Base-by-base conservation (phyloP, 1,140 invertebrate genomes). In the Lamellibrachia luymesi region DNA sequence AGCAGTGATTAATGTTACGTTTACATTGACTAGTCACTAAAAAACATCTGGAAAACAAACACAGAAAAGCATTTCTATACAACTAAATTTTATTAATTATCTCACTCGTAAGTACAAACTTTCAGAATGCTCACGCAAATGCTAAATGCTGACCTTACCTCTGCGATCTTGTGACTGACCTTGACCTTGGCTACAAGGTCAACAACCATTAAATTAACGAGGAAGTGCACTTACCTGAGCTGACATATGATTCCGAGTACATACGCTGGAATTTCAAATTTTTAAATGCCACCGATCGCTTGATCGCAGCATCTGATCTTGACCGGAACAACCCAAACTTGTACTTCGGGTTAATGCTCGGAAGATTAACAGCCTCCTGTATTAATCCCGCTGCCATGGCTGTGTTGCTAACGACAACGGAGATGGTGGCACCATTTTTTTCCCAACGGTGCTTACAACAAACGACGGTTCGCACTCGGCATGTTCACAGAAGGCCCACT, bases 291-390 rank as follows among this genome's bases (percentile, higher is more conserved):
- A 38, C 52, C 8, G 92, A 92, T 38, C 92, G 49, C 10, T 52
- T 50, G 4, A 92, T 50, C 50, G 52, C 10, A 13, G 49, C 92
- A 92, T 92, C 92, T 51, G 92, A 92, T 13, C 52, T 51, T 13
- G 92, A 51, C 4, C 92, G 92, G 2, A 92, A 17, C 10, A 92
- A 52, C 50, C 92, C 92, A 52, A 38, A 92, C 92, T 92, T 92
- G 27, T 51, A 52, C 10, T 52, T 51, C 17, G 52, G 92, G 92
- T 93, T 80, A 7, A 93, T 64, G 92, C 56, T 50, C 52, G 92
- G 92, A 64, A 93, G 92, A 51, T 93, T 93, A 49, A 80, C 92
- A 8, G 56, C 92, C 38, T 93, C 92, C 92, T 93, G 92, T 52
- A 93, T 90, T 51, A 93, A 90, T 38, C 80, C 92, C 64, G 89